Percentiles rank a stretch among this genome's conserved stretches.
Conservation (phyloP, 2,113 vertebrate genomes). For the Odocoileus hemionus region DNA sequence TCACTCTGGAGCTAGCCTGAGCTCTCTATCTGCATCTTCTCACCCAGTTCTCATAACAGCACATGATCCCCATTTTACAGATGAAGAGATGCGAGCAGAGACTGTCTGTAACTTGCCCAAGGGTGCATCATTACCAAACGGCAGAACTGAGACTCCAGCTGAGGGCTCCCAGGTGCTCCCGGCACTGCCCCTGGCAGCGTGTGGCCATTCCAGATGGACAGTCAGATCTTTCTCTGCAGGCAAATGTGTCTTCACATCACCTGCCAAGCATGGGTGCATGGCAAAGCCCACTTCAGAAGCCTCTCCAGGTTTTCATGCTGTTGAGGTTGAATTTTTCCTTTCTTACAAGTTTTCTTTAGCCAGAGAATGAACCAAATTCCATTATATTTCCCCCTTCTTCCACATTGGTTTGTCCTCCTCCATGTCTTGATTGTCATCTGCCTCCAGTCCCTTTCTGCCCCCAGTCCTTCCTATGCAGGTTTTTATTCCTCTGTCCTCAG, state of each 20-base stretch:
- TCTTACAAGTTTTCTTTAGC: background rate
- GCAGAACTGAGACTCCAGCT: background rate
- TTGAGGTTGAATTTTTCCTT: background rate
- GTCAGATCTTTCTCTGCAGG: background rate
- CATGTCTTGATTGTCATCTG: background rate
- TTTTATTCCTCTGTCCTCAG: background rate
- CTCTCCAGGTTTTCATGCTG: background rate
- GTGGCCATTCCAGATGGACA: background rate
- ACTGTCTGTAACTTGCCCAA: background rate
- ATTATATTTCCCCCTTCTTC: background rate
- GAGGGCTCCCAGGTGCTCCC: too few relatives aligned
- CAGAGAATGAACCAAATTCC: background rate
- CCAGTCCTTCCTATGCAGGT: background rate
- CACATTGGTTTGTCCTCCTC: background rate
- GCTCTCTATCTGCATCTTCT: background rate
- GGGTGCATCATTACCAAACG: background rate
- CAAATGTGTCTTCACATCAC: fast-evolving
- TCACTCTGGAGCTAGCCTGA: background rate
- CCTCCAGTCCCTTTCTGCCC: background rate
- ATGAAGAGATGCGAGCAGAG: background rate
- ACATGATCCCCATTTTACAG: background rate
- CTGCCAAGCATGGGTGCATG: background rate
- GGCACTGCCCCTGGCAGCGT: background rate
- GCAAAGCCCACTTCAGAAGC: background rate
- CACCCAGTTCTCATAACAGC: background rate